These are phyloP conservation scores for Zaprionus ornatus DNA, from an alignment of 1,140 invertebrate genomes.

Conservation along the genomic window DNA sequence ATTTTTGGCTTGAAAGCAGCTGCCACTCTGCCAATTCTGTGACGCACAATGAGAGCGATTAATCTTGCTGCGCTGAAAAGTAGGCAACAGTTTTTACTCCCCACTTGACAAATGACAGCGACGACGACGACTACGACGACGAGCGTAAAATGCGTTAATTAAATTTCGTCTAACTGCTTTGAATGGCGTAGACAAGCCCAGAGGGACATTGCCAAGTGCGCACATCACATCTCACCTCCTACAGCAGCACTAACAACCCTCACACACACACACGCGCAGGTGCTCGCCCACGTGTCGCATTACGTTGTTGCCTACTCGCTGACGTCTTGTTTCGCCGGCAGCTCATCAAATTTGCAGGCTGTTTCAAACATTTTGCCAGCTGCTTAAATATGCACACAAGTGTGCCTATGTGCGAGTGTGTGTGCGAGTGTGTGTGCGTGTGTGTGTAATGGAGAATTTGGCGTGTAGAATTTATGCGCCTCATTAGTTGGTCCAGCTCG, in stretches of 20 bases:
- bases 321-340: conserved; percentile 62
- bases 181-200: conserved; percentile 57
- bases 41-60: conserved; percentile 16
- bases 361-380: conserved; percentile 52
- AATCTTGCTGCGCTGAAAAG: conserved; percentile 43
- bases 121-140: conserved; percentile 17
- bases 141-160: conserved; percentile 72
- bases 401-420: conserved; percentile 7
- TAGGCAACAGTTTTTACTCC: conserved; percentile 31
- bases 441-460: conserved; percentile 40
- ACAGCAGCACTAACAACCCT: neutral
- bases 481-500: conserved; percentile 72
- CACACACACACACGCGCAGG: neutral
- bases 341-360: conserved; percentile 79
- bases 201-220: conserved; percentile 22
- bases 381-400: conserved; percentile 44
- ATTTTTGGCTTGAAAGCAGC: neutral
- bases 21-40: conserved; percentile 2
- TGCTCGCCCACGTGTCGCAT: conserved; percentile 35
- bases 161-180: conserved; percentile 73
- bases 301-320: conserved; percentile 52
- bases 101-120: conserved; percentile 61
- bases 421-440: conserved; percentile 19
- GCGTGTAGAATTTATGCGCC: conserved; percentile 81
- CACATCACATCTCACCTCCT: neutral